phyloP scores from a whole-genome alignment of 2,888 invertebrate species.

The Eilema caniola region DNA sequence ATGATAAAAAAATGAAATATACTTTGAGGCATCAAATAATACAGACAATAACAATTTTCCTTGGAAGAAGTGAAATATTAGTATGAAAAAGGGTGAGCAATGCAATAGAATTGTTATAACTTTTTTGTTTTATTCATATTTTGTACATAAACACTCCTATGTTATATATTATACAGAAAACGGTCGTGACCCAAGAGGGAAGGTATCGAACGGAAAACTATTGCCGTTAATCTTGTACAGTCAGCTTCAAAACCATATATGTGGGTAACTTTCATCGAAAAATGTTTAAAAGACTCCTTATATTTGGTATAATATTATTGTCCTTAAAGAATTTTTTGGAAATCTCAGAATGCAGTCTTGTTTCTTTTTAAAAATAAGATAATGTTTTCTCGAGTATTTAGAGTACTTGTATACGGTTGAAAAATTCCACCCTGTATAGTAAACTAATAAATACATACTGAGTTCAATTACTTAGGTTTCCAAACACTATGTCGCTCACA shows the following conservation, averaged over 20 bases:
- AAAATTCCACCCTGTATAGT: too few relatives aligned
- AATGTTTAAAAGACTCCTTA: neutral
- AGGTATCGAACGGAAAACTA: slow-evolving; percentile 12
- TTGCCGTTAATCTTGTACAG: slow-evolving; percentile 17
- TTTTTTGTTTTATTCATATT: neutral
- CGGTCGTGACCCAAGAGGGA: neutral
- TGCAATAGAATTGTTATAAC: neutral
- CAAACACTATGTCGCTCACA: neutral
- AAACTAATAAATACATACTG: neutral
- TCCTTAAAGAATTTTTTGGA: too few relatives aligned
- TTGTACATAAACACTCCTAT: neutral
- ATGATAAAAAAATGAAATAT: too few relatives aligned
- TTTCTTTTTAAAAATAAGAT: too few relatives aligned
- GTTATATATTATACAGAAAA: neutral
- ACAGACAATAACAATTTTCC: too few relatives aligned
- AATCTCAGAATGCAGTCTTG: too few relatives aligned
- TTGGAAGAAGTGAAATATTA: neutral
- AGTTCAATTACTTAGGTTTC: neutral
- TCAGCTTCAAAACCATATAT: slow-evolving; percentile 10
- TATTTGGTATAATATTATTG: neutral
- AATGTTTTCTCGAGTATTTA: too few relatives aligned
- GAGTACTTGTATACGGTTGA: too few relatives aligned
- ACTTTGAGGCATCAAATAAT: too few relatives aligned
- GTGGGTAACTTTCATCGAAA: neutral
- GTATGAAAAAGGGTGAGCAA: neutral